Evolutionary conservation across 2,888 invertebrate genomes (phyloP), one percentile per base, ranked within the genome.

Genomic region (Dryocosmus kuriphilus): DNA sequence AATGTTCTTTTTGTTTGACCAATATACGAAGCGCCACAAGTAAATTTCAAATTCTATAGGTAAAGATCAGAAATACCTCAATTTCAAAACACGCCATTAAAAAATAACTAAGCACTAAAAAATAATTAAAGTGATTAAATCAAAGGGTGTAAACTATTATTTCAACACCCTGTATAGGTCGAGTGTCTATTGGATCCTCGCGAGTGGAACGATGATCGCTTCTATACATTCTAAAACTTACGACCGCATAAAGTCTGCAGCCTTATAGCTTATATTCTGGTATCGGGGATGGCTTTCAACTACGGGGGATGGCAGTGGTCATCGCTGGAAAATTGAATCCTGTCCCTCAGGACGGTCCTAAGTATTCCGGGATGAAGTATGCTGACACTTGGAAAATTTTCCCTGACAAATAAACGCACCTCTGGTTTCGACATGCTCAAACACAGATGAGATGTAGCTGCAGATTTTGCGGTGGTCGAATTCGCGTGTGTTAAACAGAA

Each of bases 321-420:
- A 91, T 91, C 90, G 87, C 83, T 81, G 89, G 90, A 87, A 91
- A 91, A 91, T 91, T 91, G 91, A 91, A 91, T 91, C 89, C 85
- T 84, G 88, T 91, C 91, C 90, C 91, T 80, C 80, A 89, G 90
- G 91, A 89, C 85, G 63, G 71, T 79, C 85, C 76, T 74, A 80
- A 67, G 76, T 77, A 77, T 82, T 79, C 71, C 77, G 65, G 86
- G 86, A 88, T 90, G 88, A 90, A 87, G 88, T 89, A 90, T 87
- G 89, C 89, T 88, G 89, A 90, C 89, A 88, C 86, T 88, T 84
- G 84, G 71, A 51, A 83, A 82, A 81, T 84, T 85, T 80, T 41
- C 51, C 55, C 27, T 73, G 60, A 27, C 16, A 51, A 84, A 83
- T 83, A 83, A 84, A 82, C 83, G 80, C 77, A 78, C 73, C 55